phyloP scores from a whole-genome alignment of 2,113 vertebrate genomes.

The Mormyrus lacerda region DNA sequence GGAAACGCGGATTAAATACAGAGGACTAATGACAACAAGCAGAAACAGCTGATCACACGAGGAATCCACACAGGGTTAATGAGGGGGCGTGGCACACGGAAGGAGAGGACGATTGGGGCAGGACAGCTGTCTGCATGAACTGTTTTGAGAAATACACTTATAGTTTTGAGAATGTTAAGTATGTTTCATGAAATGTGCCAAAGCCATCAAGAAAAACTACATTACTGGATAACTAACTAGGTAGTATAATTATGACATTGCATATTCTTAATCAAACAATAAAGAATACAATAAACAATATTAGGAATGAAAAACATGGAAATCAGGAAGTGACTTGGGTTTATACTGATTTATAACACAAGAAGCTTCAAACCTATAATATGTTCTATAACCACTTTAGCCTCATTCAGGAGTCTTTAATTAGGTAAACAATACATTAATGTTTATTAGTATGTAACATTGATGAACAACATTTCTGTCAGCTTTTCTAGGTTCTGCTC shows the following conservation, averaged over 20 bases:
- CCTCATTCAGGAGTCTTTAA: too few relatives aligned
- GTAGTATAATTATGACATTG: background rate
- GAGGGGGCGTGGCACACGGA: too few relatives aligned
- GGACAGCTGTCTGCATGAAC: background rate
- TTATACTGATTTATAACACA: background rate
- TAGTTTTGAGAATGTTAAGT: background rate
- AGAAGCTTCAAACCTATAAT: background rate
- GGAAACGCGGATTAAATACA: too few relatives aligned
- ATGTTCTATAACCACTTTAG: background rate
- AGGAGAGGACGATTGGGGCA: too few relatives aligned
- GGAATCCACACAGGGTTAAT: too few relatives aligned
- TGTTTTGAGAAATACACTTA: background rate
- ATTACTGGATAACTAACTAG: background rate
- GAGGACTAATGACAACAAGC: too few relatives aligned
- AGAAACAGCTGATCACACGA: too few relatives aligned
- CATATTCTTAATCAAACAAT: background rate
- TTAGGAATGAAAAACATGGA: background rate
- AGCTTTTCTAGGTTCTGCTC: background rate
- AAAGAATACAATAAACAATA: background rate
- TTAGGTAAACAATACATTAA: background rate
- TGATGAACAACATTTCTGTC: background rate
- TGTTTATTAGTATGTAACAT: background rate
- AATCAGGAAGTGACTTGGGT: background rate
- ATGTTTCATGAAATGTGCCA: background rate
- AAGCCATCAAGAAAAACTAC: background rate